phyloP scores from a whole-genome alignment of 2,797 vertebrate genomes.

The Ctenochaetus hawaiiensis region DNA sequence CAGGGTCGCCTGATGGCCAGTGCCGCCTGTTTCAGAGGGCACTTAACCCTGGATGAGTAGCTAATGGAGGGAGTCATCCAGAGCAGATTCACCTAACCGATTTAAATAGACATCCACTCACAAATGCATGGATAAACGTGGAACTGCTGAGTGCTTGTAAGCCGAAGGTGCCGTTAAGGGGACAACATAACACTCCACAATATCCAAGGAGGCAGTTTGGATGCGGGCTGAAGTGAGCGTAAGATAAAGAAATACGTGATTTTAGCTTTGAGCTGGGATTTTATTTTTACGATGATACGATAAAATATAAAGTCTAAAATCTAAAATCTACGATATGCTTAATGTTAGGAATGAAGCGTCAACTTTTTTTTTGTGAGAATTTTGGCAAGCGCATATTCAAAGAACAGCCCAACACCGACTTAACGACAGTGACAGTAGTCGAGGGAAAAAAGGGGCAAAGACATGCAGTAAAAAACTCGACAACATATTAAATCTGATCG shows the following conservation, averaged over 20 bases:
- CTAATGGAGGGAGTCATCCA: constrained; percentile 73
- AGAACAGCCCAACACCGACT: not conserved
- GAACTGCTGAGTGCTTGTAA: constrained; percentile 47
- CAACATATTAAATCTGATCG: constrained; percentile 80
- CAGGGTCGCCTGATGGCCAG: constrained; percentile 58
- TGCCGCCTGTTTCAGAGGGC: constrained; percentile 49
- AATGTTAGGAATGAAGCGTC: no score
- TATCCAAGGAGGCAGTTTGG: constrained; percentile 22
- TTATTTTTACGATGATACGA: no score
- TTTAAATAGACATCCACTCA: constrained; percentile 67
- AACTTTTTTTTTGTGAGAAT: not conserved
- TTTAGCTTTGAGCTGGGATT: not conserved
- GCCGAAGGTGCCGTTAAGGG: constrained; percentile 61
- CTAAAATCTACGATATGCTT: no score
- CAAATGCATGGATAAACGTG: constrained; percentile 39
- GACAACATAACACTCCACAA: constrained; percentile 42
- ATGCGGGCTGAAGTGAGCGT: not conserved
- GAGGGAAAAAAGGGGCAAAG: constrained; percentile 30
- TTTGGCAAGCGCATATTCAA: not conserved
- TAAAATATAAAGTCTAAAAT: no score
- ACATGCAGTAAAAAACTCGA: constrained; percentile 60
- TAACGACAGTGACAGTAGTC: constrained; percentile 23
- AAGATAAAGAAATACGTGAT: not conserved
- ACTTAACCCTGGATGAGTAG: constrained; percentile 74
- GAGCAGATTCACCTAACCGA: constrained; percentile 54